phyloP scores from a whole-genome alignment of 2,888 invertebrate species.

The Rotaria magnacalcarata region DNA sequence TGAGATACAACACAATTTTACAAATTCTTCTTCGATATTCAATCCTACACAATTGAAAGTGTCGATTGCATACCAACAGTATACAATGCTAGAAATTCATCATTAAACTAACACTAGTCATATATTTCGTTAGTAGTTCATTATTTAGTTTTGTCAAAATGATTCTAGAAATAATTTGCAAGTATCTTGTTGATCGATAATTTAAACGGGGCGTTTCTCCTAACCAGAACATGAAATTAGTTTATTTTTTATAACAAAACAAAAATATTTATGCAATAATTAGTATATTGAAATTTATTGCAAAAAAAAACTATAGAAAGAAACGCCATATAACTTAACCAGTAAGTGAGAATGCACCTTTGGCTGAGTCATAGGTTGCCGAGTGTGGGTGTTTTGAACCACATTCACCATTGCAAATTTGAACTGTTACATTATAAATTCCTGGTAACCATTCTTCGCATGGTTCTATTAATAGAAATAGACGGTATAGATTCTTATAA shows the following conservation, averaged over 20 bases:
- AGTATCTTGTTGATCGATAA: too few species aligned
- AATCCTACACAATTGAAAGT: too few species aligned
- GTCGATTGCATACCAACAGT: too few species aligned
- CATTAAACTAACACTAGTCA: too few species aligned
- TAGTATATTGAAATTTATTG: neutral
- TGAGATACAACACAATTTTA: too few species aligned
- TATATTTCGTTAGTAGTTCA: too few species aligned
- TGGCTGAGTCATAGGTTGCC: conserved; percentile 50
- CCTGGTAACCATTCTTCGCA: conserved; percentile 55
- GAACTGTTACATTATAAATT: conserved; percentile 52
- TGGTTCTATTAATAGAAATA: conserved; percentile 42
- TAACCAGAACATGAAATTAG: neutral
- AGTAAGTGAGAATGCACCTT: conserved; percentile 49
- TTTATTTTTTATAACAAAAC: neutral
- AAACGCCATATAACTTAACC: neutral
- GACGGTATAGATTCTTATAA: neutral
- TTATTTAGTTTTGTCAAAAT: too few species aligned
- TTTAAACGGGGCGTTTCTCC: neutral
- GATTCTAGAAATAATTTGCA: too few species aligned
- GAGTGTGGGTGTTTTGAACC: conserved; percentile 54
- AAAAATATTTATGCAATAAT: neutral
- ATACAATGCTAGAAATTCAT: too few species aligned
- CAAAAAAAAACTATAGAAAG: neutral
- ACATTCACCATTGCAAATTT: conserved; percentile 54
- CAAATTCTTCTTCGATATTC: too few species aligned